Percentiles rank a stretch among this genome's conserved stretches.
Evolutionary conservation across 1,140 invertebrate species (phyloP).

Genomic region (Zaprionus vittiger): DNA sequence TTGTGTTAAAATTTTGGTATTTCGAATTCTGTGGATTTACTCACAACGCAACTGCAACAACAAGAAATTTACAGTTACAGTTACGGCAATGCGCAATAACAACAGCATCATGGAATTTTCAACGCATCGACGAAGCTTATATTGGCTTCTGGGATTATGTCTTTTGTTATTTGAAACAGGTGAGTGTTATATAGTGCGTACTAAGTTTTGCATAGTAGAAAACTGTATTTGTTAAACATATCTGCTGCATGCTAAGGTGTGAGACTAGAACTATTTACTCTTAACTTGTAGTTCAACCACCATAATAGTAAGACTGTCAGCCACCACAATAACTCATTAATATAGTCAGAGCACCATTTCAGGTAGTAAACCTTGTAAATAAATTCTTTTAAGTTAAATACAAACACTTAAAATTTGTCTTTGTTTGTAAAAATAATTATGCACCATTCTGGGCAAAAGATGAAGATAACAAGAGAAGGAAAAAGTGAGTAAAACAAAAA

Average conservation of each 20-base stretch:
- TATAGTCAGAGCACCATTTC: no score
- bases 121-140: slow-evolving; percentile 59
- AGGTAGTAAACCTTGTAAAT: no score
- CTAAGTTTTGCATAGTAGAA: not conserved
- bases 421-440: no score
- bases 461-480: no score
- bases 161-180: slow-evolving; percentile 65
- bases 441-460: no score
- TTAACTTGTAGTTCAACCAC: not conserved
- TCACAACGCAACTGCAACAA: slow-evolving; percentile 61
- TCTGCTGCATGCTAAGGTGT: no score
- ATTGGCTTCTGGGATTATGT: slow-evolving; percentile 70
- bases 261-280: not conserved
- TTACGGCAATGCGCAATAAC: slow-evolving; percentile 68
- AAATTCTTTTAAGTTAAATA: no score
- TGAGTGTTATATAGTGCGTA: slow-evolving; percentile 38
- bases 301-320: not conserved
- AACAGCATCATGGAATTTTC: slow-evolving; percentile 61
- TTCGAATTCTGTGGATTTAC: slow-evolving; percentile 73
- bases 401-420: no score
- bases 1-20: slow-evolving; percentile 54
- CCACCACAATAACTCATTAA: no score
- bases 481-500: no score
- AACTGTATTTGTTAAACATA: not conserved
- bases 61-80: slow-evolving; percentile 76